A percentile compares a stretch with the other conserved stretches of the same genome.
Conservation (phyloP, 2,797 vertebrate species). For the Channa striata region DNA sequence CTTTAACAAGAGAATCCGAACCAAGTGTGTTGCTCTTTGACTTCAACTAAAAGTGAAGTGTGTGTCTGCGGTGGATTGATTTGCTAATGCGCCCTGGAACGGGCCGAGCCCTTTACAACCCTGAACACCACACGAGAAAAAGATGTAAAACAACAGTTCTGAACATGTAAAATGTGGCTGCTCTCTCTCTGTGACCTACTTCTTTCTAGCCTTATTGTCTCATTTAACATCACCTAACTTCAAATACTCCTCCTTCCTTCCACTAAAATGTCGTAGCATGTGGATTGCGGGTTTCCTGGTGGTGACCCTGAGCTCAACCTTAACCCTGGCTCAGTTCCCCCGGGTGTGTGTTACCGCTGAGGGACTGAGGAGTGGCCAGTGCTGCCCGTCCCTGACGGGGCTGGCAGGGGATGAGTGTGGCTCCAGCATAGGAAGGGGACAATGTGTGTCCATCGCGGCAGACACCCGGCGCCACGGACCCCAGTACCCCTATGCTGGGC, state of each 20-base stretch:
- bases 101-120: not conserved
- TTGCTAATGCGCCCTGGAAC: conserved; percentile 14
- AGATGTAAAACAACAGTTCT: conserved; percentile 21
- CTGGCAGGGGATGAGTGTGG: conserved; percentile 88
- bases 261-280: conserved; percentile 56
- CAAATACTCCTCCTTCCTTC: not conserved
- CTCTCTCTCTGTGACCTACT: conserved; percentile 6
- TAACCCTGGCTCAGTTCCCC: conserved; percentile 89
- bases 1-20: conserved; percentile 59
- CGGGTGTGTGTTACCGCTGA: conserved; percentile 86
- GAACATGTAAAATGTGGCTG: conserved; percentile 1
- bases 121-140: conserved; percentile 28
- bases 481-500: conserved; percentile 91
- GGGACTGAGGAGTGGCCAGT: conserved; percentile 86
- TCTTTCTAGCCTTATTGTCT: conserved; percentile 7
- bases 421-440: conserved; percentile 86
- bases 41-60: conserved; percentile 39
- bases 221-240: not conserved
- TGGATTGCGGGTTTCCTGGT: conserved; percentile 70
- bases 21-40: conserved; percentile 35
- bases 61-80: conserved; percentile 17
- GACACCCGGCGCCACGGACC: conserved; percentile 89
- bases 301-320: conserved; percentile 57
- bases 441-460: conserved; percentile 83
- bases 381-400: conserved; percentile 89